Evolutionary conservation across 1,140 invertebrate species (phyloP).

Genomic region (Sesamia nonagrioides): DNA sequence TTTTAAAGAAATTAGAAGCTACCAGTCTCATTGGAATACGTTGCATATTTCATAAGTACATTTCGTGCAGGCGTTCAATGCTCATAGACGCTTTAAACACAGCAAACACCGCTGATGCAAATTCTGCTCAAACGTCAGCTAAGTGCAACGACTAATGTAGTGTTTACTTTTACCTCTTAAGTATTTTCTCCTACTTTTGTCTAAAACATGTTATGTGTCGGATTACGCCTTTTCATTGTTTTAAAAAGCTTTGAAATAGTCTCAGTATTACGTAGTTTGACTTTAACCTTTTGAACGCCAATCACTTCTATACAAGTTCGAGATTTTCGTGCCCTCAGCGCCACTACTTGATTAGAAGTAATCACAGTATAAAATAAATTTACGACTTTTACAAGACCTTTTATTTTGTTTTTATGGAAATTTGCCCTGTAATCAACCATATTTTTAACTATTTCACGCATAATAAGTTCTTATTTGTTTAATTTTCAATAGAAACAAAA

Average conservation of each 20-base stretch:
- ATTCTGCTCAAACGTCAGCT: constrained; percentile 44
- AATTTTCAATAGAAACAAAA: no score
- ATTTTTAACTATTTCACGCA: no score
- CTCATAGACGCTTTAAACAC: constrained; percentile 38
- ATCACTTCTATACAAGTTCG: no score
- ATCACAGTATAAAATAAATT: no score
- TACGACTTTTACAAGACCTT: no score
- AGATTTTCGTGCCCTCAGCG: no score
- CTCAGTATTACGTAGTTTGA: no score
- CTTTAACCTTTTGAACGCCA: no score
- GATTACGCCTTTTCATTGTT: not conserved
- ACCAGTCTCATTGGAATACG: constrained; percentile 27
- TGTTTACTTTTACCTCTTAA: constrained; percentile 42
- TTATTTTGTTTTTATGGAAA: no score
- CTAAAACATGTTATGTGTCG: not conserved
- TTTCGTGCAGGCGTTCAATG: constrained; percentile 16
- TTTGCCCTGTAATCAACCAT: no score
- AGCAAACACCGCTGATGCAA: constrained; percentile 44
- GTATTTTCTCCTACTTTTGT: constrained; percentile 9
- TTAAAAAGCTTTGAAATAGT: not conserved
- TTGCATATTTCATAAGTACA: constrained; percentile 45
- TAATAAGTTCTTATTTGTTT: no score
- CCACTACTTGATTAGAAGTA: no score
- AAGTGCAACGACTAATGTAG: constrained; percentile 31
- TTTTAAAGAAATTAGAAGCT: constrained; percentile 16